These are phyloP conservation scores for Andrena camellia DNA, from an alignment of 2,888 invertebrate species.

Conservation along the genomic window DNA sequence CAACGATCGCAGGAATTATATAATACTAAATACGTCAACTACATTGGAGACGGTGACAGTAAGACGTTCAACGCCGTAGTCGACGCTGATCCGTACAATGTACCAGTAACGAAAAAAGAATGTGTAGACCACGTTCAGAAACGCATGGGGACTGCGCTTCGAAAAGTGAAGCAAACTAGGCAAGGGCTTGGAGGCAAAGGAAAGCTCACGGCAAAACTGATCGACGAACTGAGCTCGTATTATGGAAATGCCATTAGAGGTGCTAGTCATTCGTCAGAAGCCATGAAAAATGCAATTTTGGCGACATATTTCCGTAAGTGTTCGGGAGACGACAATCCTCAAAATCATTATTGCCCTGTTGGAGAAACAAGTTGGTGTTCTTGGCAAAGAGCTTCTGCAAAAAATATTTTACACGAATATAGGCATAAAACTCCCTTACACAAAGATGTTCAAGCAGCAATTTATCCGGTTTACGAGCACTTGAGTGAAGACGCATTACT, in stretches of 20 bases:
- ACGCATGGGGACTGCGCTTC: conserved; percentile 37
- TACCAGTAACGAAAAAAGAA: conserved; percentile 14
- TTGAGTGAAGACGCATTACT: neutral
- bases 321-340: conserved; percentile 64
- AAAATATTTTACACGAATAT: conserved; percentile 19
- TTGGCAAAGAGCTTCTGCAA: conserved; percentile 53
- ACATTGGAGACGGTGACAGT: conserved; percentile 44
- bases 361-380: conserved; percentile 65
- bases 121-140: neutral
- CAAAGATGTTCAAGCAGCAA: conserved; percentile 37
- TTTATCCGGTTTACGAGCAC: conserved; percentile 36
- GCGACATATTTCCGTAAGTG: conserved; percentile 62
- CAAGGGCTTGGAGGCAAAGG: conserved; percentile 51
- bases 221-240: conserved; percentile 52
- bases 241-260: conserved; percentile 56
- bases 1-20: conserved; percentile 28
- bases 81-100: conserved; percentile 31
- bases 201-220: conserved; percentile 12
- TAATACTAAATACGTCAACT: conserved; percentile 27
- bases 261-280: conserved; percentile 68
- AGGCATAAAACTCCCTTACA: conserved; percentile 42
- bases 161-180: conserved; percentile 37
- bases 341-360: conserved; percentile 63
- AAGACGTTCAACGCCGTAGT: conserved; percentile 46
- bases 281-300: conserved; percentile 56